These are phyloP conservation scores for Drosophila sulfurigaster DNA, from an alignment of 1,140 invertebrate genomes.

Conservation along the genomic window DNA sequence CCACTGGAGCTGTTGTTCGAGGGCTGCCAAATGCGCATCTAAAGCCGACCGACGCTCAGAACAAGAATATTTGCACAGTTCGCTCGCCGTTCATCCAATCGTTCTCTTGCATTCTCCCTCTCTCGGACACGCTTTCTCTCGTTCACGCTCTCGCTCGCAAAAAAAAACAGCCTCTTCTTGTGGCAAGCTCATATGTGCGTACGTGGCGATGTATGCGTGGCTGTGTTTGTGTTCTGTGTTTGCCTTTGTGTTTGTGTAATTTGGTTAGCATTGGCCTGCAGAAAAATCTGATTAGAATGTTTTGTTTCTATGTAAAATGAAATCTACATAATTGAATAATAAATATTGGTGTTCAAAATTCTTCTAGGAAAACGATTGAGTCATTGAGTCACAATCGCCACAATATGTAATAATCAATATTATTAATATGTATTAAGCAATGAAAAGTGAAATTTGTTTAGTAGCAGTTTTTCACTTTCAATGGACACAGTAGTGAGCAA, in stretches of 20 bases:
- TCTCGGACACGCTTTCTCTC: conserved; percentile 14
- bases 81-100: conserved; percentile 8
- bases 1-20: conserved; percentile 98
- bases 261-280: conserved; percentile 12
- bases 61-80: conserved; percentile 58
- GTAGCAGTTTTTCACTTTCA: conserved; percentile 65
- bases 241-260: conserved; percentile 34
- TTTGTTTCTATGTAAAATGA: conserved; percentile 35
- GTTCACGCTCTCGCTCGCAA: conserved; percentile 16
- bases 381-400: conserved; percentile 42
- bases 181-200: conserved; percentile 27
- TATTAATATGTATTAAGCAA: conserved; percentile 72
- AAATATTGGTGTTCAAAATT: conserved; percentile 14
- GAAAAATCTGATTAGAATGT: conserved; percentile 48
- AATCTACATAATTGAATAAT: conserved; percentile 32
- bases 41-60: conserved; percentile 87
- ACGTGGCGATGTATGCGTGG: conserved; percentile 1
- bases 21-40: conserved; percentile 98
- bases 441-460: conserved; percentile 72
- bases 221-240: conserved; percentile 5
- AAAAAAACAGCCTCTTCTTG: conserved; percentile 16
- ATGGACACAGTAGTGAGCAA: conserved; percentile 15
- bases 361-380: conserved; percentile 17
- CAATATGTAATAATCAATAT: conserved; percentile 23
- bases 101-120: conserved; percentile 10